Evolutionary conservation across 2,888 invertebrate genomes (phyloP).

Genomic region (Dolomedes plantarius): DNA sequence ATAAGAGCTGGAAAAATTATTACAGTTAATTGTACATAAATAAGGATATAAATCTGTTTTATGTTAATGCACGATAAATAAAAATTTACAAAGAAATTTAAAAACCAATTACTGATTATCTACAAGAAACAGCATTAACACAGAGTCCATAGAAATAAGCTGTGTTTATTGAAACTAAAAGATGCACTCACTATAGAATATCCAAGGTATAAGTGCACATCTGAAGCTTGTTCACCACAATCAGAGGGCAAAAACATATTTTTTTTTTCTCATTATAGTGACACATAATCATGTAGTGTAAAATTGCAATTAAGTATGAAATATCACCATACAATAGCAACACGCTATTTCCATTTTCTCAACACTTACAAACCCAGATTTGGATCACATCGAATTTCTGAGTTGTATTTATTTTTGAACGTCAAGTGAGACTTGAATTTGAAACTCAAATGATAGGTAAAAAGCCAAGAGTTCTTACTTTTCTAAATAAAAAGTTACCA

Average conservation of each 20-base stretch:
- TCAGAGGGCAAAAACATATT: not conserved
- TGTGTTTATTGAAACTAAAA: slow-evolving; percentile 39
- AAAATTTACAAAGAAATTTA: too few relatives aligned
- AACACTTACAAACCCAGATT: not conserved
- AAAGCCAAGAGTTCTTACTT: not conserved
- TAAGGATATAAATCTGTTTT: too few relatives aligned
- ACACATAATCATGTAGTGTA: slow-evolving; percentile 10
- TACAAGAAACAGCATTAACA: not conserved
- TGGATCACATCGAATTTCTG: not conserved
- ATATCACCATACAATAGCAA: slow-evolving; percentile 6
- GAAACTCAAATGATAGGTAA: not conserved
- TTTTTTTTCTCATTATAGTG: not conserved
- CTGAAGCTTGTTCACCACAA: slow-evolving; percentile 24
- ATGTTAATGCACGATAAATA: too few relatives aligned
- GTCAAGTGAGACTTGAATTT: not conserved
- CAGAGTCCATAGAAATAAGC: slow-evolving; percentile 31
- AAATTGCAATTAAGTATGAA: slow-evolving; percentile 25
- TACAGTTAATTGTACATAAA: too few relatives aligned
- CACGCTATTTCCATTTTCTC: not conserved
- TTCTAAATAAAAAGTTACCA: not conserved
- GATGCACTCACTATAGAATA: slow-evolving; percentile 32
- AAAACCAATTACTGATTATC: too few relatives aligned
- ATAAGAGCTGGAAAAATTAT: too few relatives aligned
- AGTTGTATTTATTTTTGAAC: not conserved
- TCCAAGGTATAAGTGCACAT: slow-evolving; percentile 39